Conservation (phyloP, 2,888 invertebrate species). For the Pantelozetes paolii region DNA sequence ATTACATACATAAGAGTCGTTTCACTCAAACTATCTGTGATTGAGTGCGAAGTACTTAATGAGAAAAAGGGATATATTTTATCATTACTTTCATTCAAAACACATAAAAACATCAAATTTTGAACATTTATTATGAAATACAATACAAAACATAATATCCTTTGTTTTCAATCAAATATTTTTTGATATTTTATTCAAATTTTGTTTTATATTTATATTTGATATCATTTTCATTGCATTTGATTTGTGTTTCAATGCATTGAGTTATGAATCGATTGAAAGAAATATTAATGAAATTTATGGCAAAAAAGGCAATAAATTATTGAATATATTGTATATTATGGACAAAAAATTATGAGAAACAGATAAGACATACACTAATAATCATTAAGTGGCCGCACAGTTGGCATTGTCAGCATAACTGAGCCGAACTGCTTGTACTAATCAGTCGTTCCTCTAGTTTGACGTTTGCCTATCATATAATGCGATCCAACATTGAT, state of each 20-base stretch:
- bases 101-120: conserved; percentile 11
- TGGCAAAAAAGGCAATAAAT: not conserved
- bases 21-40: not conserved
- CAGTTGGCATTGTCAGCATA: not conserved
- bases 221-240: no score
- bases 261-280: not conserved
- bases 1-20: not conserved
- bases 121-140: not conserved
- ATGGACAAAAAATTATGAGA: not conserved
- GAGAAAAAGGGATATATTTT: conserved; percentile 1
- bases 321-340: not conserved
- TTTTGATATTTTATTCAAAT: no score
- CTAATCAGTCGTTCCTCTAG: conserved; percentile 2
- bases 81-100: not conserved
- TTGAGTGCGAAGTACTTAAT: not conserved
- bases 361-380: not conserved
- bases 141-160: not conserved
- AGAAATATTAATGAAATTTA: not conserved
- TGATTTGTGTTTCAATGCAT: no score
- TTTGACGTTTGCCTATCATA: conserved; percentile 26
- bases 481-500: conserved; percentile 21
- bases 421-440: not conserved
- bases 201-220: no score
- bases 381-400: conserved; percentile 17
- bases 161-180: not conserved